Evolutionary conservation across 2,888 invertebrate genomes (phyloP).

Genomic region (Diogma glabrata): DNA sequence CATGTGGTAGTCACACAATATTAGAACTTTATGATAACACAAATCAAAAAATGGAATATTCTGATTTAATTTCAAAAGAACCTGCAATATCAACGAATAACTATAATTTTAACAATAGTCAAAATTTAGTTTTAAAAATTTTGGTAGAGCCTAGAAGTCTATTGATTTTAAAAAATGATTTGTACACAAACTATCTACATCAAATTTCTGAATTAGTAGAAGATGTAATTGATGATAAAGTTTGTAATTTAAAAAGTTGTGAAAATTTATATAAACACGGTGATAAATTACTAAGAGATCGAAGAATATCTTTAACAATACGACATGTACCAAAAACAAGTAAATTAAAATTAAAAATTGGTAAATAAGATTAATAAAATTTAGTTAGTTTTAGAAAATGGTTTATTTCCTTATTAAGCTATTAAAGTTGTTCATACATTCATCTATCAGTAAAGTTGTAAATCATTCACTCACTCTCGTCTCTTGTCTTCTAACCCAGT

Average conservation of each 20-base stretch:
- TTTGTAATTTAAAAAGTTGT: constrained; percentile 56
- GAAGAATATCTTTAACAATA: constrained; percentile 82
- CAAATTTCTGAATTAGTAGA: constrained; percentile 60
- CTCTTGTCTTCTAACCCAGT: too few relatives aligned
- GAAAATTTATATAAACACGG: constrained; percentile 42
- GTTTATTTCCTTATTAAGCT: too few relatives aligned
- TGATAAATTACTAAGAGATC: constrained; percentile 57
- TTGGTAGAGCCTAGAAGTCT: constrained; percentile 81
- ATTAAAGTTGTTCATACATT: too few relatives aligned
- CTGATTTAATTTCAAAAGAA: background rate
- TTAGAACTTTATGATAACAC: constrained; percentile 63
- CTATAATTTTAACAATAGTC: background rate
- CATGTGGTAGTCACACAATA: constrained; percentile 81
- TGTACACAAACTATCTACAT: constrained; percentile 79
- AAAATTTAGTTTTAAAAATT: constrained; percentile 48
- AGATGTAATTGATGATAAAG: constrained; percentile 49
- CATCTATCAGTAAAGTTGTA: too few relatives aligned
- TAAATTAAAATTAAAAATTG: constrained; percentile 56
- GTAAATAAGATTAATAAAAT: too few relatives aligned
- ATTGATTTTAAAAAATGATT: constrained; percentile 66
- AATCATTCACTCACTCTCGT: too few relatives aligned
- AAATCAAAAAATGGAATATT: constrained; percentile 32
- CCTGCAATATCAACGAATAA: background rate
- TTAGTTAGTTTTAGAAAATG: background rate
- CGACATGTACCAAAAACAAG: constrained; percentile 85